Conservation (phyloP, 2,113 vertebrate species). For the Xiphophorus maculatus region DNA sequence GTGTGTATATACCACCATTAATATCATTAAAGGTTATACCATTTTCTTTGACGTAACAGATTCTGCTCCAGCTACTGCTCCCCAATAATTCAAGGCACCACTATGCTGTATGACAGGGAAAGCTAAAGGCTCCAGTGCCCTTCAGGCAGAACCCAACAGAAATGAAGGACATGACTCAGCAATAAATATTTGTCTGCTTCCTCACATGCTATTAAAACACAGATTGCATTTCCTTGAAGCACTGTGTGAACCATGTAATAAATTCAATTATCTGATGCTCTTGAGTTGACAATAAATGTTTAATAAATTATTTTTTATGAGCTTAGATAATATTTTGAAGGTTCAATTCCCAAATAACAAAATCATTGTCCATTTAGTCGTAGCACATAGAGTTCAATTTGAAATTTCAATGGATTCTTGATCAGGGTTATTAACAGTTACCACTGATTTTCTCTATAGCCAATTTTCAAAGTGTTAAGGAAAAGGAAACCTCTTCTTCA, state of each 20-base stretch:
- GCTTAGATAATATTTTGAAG: background rate
- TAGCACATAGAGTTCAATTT: too few relatives aligned
- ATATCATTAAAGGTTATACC: background rate
- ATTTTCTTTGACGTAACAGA: background rate
- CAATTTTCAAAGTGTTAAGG: too few relatives aligned
- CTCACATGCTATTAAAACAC: background rate
- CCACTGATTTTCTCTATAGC: too few relatives aligned
- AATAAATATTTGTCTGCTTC: constrained; percentile 4
- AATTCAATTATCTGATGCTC: background rate
- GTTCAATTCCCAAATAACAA: too few relatives aligned
- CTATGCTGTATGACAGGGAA: background rate
- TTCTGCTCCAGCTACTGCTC: background rate
- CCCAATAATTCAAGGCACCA: background rate
- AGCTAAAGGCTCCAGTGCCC: background rate
- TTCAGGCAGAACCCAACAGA: constrained; percentile 11
- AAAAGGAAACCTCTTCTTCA: too few relatives aligned
- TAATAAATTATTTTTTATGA: background rate
- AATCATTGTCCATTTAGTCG: background rate
- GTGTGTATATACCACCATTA: constrained; percentile 2
- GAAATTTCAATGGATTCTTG: too few relatives aligned
- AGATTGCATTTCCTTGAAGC: background rate
- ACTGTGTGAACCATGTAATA: background rate
- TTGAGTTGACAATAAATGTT: too few relatives aligned
- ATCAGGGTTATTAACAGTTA: too few relatives aligned
- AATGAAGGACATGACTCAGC: background rate